Evolutionary conservation across 2,113 vertebrate genomes (phyloP).

Genomic region (Rhinichthys klamathensis): DNA sequence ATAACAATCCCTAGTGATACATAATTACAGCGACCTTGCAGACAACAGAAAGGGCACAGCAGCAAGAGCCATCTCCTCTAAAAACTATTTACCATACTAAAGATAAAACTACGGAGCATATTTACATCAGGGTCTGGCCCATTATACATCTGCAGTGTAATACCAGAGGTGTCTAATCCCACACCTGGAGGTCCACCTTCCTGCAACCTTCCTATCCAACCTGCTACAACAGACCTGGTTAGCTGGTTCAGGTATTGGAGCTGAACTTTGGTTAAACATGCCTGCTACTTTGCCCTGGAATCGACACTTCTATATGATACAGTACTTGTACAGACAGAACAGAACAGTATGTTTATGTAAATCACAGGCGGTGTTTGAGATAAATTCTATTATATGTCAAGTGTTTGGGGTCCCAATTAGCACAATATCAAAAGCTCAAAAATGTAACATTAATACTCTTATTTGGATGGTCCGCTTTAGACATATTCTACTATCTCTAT

Average conservation of each 20-base stretch:
- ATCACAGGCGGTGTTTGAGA: neutral
- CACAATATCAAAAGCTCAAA: neutral
- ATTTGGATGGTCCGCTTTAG: too few species aligned
- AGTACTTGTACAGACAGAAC: neutral
- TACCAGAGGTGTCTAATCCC: neutral
- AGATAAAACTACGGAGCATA: neutral
- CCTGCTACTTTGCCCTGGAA: neutral
- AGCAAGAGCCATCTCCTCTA: neutral
- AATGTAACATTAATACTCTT: neutral
- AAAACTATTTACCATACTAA: slow-evolving; percentile 16
- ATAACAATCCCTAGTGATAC: slow-evolving; percentile 44
- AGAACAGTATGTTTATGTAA: neutral
- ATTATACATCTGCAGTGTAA: neutral
- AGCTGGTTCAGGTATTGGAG: neutral
- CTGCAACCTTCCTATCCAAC: neutral
- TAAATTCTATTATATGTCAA: neutral
- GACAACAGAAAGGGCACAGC: slow-evolving; percentile 30
- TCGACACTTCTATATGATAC: neutral
- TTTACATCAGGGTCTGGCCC: neutral
- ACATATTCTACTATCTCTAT: too few species aligned
- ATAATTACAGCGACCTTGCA: slow-evolving; percentile 48
- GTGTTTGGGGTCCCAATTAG: neutral
- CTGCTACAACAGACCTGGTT: neutral
- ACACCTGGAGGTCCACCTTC: neutral
- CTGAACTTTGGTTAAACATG: neutral